These are phyloP conservation scores for Camponotus floridanus DNA, from an alignment of 1,140 invertebrate genomes.

Conservation along the genomic window DNA sequence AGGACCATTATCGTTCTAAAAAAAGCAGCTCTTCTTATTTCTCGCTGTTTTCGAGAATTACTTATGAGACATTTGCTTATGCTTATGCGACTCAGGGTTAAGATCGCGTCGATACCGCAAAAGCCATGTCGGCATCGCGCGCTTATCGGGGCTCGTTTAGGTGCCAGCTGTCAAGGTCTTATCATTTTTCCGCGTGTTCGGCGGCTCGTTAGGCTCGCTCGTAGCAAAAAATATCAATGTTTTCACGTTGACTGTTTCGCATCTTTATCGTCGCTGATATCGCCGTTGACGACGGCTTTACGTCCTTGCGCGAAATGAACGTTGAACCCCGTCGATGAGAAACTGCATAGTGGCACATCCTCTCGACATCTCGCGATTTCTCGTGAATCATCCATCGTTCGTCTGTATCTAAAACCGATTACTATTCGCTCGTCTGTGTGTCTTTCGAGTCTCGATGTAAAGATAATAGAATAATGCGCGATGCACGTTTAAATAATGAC, in stretches of 20 bases:
- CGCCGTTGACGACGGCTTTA: conserved; percentile 16
- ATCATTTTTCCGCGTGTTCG: conserved; percentile 60
- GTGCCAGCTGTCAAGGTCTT: conserved; percentile 62
- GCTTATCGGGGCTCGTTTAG: conserved; percentile 51
- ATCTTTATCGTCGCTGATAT: conserved; percentile 3
- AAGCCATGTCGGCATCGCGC: conserved; percentile 30
- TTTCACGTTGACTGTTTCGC: conserved; percentile 33
- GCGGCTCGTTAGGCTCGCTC: conserved; percentile 31
- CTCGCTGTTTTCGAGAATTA: conserved; percentile 1
- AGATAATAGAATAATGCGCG: neutral
- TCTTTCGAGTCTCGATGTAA: neutral
- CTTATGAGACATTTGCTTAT: neutral
- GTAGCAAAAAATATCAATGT: conserved; percentile 31
- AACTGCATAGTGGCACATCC: conserved; percentile 8
- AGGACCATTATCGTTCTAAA: conserved; percentile 24
- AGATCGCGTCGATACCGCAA: conserved; percentile 47
- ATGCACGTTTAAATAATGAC: neutral
- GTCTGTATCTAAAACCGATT: conserved; percentile 23
- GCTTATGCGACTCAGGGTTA: conserved; percentile 17
- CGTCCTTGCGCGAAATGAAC: conserved; percentile 73
- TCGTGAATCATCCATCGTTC: conserved; percentile 66
- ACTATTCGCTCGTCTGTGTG: neutral
- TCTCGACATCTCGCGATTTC: conserved; percentile 55
- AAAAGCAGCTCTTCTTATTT: conserved; percentile 14
- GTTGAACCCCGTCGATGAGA: conserved; percentile 69